phyloP scores from a whole-genome alignment of 2,888 invertebrate genomes.

The Exocentrus adspersus region DNA sequence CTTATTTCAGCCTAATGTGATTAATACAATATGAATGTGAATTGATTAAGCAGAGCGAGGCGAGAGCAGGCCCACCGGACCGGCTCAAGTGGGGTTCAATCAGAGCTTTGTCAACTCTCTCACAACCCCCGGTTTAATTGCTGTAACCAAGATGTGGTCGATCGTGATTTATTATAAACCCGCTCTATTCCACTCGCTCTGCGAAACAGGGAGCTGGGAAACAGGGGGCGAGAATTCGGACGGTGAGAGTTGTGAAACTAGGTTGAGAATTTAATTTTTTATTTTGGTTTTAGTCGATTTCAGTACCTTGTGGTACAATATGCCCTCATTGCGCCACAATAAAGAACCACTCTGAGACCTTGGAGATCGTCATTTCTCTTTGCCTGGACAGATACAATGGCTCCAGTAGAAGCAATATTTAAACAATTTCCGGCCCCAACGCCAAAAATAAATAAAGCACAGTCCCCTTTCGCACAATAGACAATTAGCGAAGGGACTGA shows the following conservation, averaged over 20 bases:
- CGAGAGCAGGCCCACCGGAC: conserved; percentile 42
- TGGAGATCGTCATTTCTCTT: no score
- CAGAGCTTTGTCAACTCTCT: conserved; percentile 45
- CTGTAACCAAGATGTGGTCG: conserved; percentile 54
- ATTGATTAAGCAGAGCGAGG: conserved; percentile 54
- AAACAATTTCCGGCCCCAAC: conserved; percentile 16
- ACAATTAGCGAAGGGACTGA: conserved; percentile 51
- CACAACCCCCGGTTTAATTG: conserved; percentile 52
- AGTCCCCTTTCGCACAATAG: conserved; percentile 46
- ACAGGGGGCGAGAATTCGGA: no score
- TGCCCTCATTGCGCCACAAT: no score
- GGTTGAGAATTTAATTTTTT: no score
- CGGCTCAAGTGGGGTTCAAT: conserved; percentile 51
- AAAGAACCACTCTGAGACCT: no score
- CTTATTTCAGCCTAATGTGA: conserved; percentile 57
- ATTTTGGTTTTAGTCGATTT: no score
- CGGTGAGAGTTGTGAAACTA: no score
- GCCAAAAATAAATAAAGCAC: conserved; percentile 29
- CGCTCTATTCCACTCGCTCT: conserved; percentile 14
- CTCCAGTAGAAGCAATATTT: conserved; percentile 2
- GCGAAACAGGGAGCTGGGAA: not conserved
- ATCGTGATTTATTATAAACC: conserved; percentile 42
- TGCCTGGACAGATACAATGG: no score
- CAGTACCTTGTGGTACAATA: no score
- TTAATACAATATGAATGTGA: conserved; percentile 58